Base-by-base conservation (phyloP, 2,888 invertebrate genomes). In the Drosophila meridiana region DNA sequence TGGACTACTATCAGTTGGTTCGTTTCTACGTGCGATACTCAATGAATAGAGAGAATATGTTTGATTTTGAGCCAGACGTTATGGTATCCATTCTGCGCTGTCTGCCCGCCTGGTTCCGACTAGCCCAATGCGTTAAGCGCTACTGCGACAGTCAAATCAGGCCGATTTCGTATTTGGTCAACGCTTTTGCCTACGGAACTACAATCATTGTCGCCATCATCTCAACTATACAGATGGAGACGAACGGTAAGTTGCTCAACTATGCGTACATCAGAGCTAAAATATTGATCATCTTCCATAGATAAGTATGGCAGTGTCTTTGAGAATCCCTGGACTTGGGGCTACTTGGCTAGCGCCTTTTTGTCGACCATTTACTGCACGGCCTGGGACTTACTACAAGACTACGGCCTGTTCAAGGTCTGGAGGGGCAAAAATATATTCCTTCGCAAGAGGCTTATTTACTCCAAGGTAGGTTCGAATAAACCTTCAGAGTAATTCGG, bases 311-410 rank as follows among this genome's bases (percentile, higher is more conserved):
- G 92, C 0, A 94, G 94, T 73, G 91, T 94, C 1, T 95, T 95
- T 91, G 95, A 96, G 76, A 97, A 96, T 92, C 97, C 97, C 40
- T 98, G 95, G 94, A 95, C 97, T 47, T 97, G 97, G 94, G 93
- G 96, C 55, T 99, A 98, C 97, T 94, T 99, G 63, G 94, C 95
- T 3, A 95, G 96, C 59, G 95, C 96, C 84, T 91, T 98, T 13
- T 92, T 98, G 6, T 97, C 97, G 55, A 98, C 99, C 0, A 94
- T 97, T 61, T 99, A 99, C 93, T 97, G 98, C 0, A 97, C 98
- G 92, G 96, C 96, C 4, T 99, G 99, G 99, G 99, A 99, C 93
- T 96, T 99, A 40, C 96, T 97, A 93, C 97, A 99, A 96, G 99
- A 99, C 94, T 99, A 99, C 98, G 98, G 99, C 0, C 94, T 99